phyloP scores from a whole-genome alignment of 2,888 invertebrate species.

The Tyria jacobaeae region DNA sequence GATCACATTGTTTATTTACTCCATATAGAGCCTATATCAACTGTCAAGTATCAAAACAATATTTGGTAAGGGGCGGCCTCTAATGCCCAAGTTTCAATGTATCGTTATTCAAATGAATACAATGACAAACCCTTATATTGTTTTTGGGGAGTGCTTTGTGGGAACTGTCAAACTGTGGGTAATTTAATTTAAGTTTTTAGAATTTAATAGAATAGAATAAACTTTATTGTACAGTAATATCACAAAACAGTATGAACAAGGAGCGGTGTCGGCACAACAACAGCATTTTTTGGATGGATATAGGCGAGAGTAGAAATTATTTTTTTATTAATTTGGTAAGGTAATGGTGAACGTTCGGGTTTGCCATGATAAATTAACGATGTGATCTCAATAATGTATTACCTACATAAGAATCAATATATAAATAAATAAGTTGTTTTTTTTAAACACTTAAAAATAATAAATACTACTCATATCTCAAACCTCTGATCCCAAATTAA shows the following conservation, averaged over 20 bases:
- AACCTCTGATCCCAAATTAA: too few relatives aligned
- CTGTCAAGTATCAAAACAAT: slow-evolving; percentile 28
- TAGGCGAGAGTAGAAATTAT: too few relatives aligned
- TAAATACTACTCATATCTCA: too few relatives aligned
- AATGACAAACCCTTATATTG: slow-evolving; percentile 31
- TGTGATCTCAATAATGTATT: too few relatives aligned
- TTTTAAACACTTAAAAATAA: too few relatives aligned
- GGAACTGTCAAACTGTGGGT: slow-evolving; percentile 14
- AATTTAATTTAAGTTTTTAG: not conserved
- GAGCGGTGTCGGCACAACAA: not conserved
- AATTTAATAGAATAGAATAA: too few relatives aligned
- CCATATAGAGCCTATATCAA: slow-evolving; percentile 26
- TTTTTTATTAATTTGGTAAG: too few relatives aligned
- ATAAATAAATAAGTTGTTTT: too few relatives aligned
- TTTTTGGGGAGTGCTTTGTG: slow-evolving; percentile 16
- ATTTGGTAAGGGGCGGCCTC: slow-evolving; percentile 38
- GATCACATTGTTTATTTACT: slow-evolving; percentile 13
- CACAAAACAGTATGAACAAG: too few relatives aligned
- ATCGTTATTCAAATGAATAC: slow-evolving; percentile 11
- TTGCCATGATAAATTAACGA: not conserved
- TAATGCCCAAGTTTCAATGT: slow-evolving; percentile 14
- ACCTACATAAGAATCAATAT: too few relatives aligned
- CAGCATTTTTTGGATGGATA: too few relatives aligned
- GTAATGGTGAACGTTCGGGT: not conserved
- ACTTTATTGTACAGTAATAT: too few relatives aligned